Conservation (phyloP, 2,113 vertebrate genomes). For the Pristiophorus japonicus region DNA sequence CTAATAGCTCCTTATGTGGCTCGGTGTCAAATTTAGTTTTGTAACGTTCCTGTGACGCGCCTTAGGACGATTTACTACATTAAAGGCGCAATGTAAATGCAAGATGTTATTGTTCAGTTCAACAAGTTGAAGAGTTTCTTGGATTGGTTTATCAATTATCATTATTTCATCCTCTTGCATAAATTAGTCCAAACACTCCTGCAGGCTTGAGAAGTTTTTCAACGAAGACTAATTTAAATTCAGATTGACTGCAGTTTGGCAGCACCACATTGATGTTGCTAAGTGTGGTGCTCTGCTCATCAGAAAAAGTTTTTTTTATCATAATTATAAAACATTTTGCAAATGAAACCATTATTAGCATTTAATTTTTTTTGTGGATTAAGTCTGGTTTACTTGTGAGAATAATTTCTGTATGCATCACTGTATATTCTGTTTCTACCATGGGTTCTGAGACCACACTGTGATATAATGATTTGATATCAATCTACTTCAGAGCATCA, state of each 20-base stretch:
- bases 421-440: neutral
- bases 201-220: neutral
- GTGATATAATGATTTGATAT: conserved; percentile 3
- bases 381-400: neutral
- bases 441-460: neutral
- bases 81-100: too few relatives aligned
- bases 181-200: neutral
- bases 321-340: conserved; percentile 13
- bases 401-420: neutral
- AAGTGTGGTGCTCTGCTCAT: neutral
- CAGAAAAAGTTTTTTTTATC: neutral
- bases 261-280: neutral
- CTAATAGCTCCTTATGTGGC: too few relatives aligned
- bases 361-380: neutral
- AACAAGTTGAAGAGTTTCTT: neutral
- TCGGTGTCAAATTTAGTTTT: too few relatives aligned
- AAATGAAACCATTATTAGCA: neutral
- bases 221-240: neutral
- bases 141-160: neutral
- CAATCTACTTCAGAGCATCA: conserved; percentile 7
- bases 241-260: neutral
- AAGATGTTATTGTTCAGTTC: neutral
- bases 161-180: neutral
- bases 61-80: too few relatives aligned
- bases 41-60: too few relatives aligned